A percentile compares a stretch with the other conserved stretches of the same genome.
phyloP scores from a whole-genome alignment of 2,888 invertebrate genomes.

The Hemicrepidius hirtus region DNA sequence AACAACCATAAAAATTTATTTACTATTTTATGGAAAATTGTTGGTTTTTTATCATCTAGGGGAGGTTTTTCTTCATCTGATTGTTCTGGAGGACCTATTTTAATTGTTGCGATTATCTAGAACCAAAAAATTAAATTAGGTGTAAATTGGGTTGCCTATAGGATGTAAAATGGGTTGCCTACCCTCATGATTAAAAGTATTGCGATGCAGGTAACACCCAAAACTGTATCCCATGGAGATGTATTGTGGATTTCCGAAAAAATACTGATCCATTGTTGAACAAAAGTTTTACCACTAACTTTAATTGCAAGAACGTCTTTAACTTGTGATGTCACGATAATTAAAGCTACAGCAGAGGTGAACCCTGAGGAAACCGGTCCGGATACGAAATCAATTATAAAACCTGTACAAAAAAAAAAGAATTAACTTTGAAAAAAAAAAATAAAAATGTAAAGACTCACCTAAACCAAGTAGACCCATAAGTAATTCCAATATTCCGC shows the following conservation, averaged over 20 bases:
- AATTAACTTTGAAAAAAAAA: background rate
- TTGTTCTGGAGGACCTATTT: conserved; percentile 75
- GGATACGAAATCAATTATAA: conserved; percentile 90
- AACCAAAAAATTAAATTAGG: conserved; percentile 55
- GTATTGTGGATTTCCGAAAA: conserved; percentile 80
- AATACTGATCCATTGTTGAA: conserved; percentile 86
- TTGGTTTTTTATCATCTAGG: conserved; percentile 51
- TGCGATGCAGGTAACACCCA: conserved; percentile 85
- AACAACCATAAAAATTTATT: conserved; percentile 84
- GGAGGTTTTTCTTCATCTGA: conserved; percentile 59
- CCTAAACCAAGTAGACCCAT: conserved; percentile 90
- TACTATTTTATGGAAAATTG: conserved; percentile 67
- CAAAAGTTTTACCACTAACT: conserved; percentile 84
- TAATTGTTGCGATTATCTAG: conserved; percentile 79
- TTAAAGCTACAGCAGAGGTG: conserved; percentile 91
- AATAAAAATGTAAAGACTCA: conserved; percentile 65
- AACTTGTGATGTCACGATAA: conserved; percentile 92
- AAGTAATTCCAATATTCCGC: conserved; percentile 83
- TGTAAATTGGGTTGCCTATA: background rate
- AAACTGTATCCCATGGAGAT: conserved; percentile 82
- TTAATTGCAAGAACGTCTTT: conserved; percentile 86
- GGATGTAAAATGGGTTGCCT: conserved; percentile 62
- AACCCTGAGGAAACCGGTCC: conserved; percentile 93
- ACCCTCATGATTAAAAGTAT: conserved; percentile 86
- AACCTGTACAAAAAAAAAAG: conserved; percentile 74